Base-by-base conservation (phyloP, 2,888 invertebrate genomes). In the Epirrhoe tristata region DNA sequence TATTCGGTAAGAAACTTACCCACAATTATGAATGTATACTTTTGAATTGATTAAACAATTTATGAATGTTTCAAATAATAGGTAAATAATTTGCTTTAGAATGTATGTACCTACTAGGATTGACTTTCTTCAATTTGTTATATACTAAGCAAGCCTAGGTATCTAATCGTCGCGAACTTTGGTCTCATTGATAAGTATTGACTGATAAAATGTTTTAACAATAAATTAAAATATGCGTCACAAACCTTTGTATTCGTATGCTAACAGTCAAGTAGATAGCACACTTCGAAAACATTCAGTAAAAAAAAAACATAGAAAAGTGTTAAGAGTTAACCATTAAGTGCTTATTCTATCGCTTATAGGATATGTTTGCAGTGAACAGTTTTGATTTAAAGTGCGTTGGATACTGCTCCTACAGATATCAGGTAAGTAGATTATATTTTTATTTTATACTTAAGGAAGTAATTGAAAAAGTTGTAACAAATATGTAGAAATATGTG, bases 121-220 rank as follows among this genome's bases (percentile, higher is more conserved):
- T 1, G 5, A 52, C 48, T 59, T 5, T 58, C 17, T 51, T 17
- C 12, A 16, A 5, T 51, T 24, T 32, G 36, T 24, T 24, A 31
- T 46, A 61, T 36, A 54, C 46, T 24, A 55, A 55, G 16, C 52
- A 46, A 48, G 48, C 24, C 24, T 46, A 52, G 39, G 16, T 16
- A 59, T 60, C 61, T 65, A 43, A 68, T 65, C 67, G 16, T 12
- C 32, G 48, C 58, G 69, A 62, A 65, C 69, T 69, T 69, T 62
- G 69, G 32, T 63, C 65, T 58, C n/a, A 4, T 31, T 53, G 60
- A 65, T 59, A 59, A 58, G 31, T 52, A 43, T 48, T 17, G n/a
- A 39, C 60, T 57, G 63, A 64, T 67, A 36, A 59, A 14, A 32
- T 57, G 39, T 24, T 48, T 52, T 24, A 39, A 51, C 58, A 62